Evolutionary conservation across 2,888 invertebrate genomes (phyloP).

Genomic region (Clitarchus hookeri): DNA sequence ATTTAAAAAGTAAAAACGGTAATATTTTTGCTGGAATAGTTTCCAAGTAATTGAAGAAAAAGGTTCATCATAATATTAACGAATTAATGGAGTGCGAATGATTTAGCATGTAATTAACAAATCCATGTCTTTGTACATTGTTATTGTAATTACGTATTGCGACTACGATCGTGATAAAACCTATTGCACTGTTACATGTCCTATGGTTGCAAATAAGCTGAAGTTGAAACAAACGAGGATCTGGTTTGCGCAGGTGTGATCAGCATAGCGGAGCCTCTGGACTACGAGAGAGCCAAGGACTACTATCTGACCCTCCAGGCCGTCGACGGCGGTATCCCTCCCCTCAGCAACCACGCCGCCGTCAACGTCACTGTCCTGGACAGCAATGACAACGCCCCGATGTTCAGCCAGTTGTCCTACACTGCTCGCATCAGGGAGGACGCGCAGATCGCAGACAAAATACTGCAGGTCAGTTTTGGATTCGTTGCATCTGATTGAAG

Average conservation of each 20-base stretch:
- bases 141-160: too few relatives aligned
- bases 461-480: conserved; percentile 65
- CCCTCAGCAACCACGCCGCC: conserved; percentile 84
- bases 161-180: too few relatives aligned
- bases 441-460: conserved; percentile 69
- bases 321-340: conserved; percentile 85
- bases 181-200: too few relatives aligned
- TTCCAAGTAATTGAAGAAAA: too few relatives aligned
- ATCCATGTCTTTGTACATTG: too few relatives aligned
- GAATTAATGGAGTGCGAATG: too few relatives aligned
- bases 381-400: conserved; percentile 86
- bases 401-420: conserved; percentile 77
- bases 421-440: conserved; percentile 79
- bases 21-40: too few relatives aligned
- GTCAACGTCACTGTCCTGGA: conserved; percentile 85
- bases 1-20: too few relatives aligned
- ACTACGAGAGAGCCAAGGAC: conserved; percentile 84
- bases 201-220: too few relatives aligned
- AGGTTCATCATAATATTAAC: too few relatives aligned
- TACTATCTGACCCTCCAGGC: conserved; percentile 90
- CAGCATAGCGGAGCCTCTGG: conserved; percentile 75
- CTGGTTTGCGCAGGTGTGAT: conserved; percentile 65
- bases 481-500: too few relatives aligned
- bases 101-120: too few relatives aligned
- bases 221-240: background rate